Evolutionary conservation across 2,888 invertebrate species (phyloP).

Genomic region (Odontomyia ornata): DNA sequence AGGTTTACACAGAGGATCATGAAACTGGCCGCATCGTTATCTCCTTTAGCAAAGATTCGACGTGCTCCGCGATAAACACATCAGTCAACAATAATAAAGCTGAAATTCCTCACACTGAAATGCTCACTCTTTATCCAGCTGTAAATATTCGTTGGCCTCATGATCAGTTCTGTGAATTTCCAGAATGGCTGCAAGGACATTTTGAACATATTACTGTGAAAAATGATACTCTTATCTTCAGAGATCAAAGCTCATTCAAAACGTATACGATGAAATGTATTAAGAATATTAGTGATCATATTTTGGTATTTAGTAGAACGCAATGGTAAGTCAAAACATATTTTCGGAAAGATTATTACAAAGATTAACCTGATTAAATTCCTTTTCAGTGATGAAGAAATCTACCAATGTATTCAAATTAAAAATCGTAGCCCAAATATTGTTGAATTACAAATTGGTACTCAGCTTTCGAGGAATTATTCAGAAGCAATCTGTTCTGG

Average conservation of each 20-base stretch:
- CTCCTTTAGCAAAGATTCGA: constrained; percentile 72
- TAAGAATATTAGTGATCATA: constrained; percentile 57
- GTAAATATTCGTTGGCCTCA: constrained; percentile 62
- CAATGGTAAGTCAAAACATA: constrained; percentile 59
- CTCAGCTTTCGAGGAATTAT: constrained; percentile 42
- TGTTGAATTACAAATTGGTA: constrained; percentile 52
- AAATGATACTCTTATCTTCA: constrained; percentile 65
- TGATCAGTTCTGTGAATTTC: constrained; percentile 64
- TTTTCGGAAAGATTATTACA: no score
- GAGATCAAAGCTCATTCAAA: constrained; percentile 66
- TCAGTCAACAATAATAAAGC: constrained; percentile 61
- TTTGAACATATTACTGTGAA: constrained; percentile 69
- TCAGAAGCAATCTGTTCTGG: constrained; percentile 60
- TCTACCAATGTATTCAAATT: constrained; percentile 51
- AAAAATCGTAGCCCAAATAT: constrained; percentile 51
- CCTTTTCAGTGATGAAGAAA: constrained; percentile 49
- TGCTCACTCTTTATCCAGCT: constrained; percentile 65
- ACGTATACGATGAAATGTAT: constrained; percentile 67
- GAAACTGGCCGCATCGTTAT: constrained; percentile 67
- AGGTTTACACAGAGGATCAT: constrained; percentile 66
- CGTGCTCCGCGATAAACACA: constrained; percentile 61
- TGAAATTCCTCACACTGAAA: constrained; percentile 67
- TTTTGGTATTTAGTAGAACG: constrained; percentile 66
- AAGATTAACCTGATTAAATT: no score
- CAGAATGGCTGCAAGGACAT: constrained; percentile 71